These are phyloP conservation scores for Lycorma delicatula DNA, from an alignment of 1,140 invertebrate species.

Conservation along the genomic window DNA sequence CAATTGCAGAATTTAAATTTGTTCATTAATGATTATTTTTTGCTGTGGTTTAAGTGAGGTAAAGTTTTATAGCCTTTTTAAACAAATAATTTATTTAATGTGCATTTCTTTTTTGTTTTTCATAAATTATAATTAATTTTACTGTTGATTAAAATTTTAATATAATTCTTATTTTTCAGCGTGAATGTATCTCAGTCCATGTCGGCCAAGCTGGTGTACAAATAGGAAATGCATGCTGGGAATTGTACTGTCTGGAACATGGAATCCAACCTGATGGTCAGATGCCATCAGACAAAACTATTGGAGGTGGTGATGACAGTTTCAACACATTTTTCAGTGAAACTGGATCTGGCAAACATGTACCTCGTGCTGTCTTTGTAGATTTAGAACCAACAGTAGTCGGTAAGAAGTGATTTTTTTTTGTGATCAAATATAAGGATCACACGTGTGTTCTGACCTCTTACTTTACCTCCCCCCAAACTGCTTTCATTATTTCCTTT, in stretches of 20 bases:
- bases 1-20: too few relatives aligned
- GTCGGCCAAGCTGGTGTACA: conserved; percentile 79
- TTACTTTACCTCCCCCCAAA: too few relatives aligned
- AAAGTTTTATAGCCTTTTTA: too few relatives aligned
- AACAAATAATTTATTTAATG: too few relatives aligned
- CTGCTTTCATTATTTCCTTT: too few relatives aligned
- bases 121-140: too few relatives aligned
- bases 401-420: conserved; percentile 63
- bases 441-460: too few relatives aligned
- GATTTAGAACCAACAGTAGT: conserved; percentile 61
- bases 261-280: conserved; percentile 82
- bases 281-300: conserved; percentile 65
- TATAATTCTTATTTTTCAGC: conserved; percentile 26
- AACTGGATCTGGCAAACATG: conserved; percentile 48
- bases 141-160: too few relatives aligned
- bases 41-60: too few relatives aligned
- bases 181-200: conserved; percentile 71
- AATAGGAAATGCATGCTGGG: conserved; percentile 72
- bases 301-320: conserved; percentile 62
- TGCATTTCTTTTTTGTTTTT: too few relatives aligned
- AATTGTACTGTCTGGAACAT: conserved; percentile 77
- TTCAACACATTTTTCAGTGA: conserved; percentile 49
- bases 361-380: conserved; percentile 55
- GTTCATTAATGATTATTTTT: too few relatives aligned
- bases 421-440: too few relatives aligned